Base-by-base conservation (phyloP, 2,113 vertebrate species). In the Sphaerodactylus townsendi region DNA sequence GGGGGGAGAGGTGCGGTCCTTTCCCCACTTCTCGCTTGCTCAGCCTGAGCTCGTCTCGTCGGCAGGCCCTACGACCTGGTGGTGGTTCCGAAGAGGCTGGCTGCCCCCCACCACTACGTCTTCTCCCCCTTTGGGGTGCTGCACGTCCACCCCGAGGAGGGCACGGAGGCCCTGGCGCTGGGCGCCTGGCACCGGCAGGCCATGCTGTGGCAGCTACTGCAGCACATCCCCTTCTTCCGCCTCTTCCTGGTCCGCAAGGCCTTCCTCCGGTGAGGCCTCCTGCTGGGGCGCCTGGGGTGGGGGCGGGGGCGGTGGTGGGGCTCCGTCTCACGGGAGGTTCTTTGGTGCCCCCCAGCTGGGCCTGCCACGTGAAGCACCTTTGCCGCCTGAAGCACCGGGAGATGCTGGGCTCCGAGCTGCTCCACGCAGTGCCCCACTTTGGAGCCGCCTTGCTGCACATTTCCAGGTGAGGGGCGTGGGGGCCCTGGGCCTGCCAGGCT, bases 51-150 rank as follows among this genome's bases (percentile, higher is more conserved):
- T 56, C 17, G 3, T 72, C 59, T 48, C 70, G 14, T n/a, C 71
- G 25, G 28, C 91, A 98, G 97, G 84, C 97, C 97, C 2, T 98
- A 98, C 46, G 94, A 95, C 79, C 93, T 98, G 48, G 82, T 64
- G 25, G 94, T 95, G 23, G 95, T 97, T 33, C 88, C 92, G 2
- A 88, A 68, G 17, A 79, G 84, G 39, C 92, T 91, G 35, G 94
- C 94, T 50, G 94, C 96, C 1, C 83, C 93, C 0, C 96, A 98
- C 79, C 94, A 98, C 92, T 97, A 96, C 46, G 81, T 97, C 83
- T 97, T 98, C 84, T 97, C 97, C 2, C 83, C 91, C 1, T 91
- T 91, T 21, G 92, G 95, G 30, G 92, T 98, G 13, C 90, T 97
- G 28, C 96, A 97, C 2, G 76, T 97, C 8, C 96, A 95, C 44